Conservation (phyloP, 2,113 vertebrate species). For the Phoxinus phoxinus region DNA sequence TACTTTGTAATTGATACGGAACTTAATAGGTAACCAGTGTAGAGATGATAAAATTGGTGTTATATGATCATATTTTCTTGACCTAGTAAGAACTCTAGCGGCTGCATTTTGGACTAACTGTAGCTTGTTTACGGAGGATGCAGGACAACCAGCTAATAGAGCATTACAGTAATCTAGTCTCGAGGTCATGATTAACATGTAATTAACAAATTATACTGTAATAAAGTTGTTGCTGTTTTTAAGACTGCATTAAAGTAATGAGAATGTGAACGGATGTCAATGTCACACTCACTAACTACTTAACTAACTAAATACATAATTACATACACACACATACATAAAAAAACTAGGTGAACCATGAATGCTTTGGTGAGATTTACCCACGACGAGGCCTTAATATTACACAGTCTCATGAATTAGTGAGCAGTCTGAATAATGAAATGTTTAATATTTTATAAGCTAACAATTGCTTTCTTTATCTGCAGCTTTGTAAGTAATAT, state of each 20-base stretch:
- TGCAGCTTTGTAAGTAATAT: not conserved
- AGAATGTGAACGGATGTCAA: not conserved
- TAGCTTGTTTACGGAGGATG: too few species aligned
- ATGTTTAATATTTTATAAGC: not conserved
- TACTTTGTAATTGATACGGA: too few species aligned
- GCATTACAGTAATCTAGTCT: too few species aligned
- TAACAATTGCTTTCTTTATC: not conserved
- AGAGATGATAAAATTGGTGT: too few species aligned
- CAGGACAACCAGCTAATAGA: too few species aligned
- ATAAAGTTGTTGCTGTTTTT: too few species aligned
- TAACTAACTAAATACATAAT: not conserved
- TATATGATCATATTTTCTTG: too few species aligned
- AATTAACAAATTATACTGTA: not conserved
- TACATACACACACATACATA: not conserved
- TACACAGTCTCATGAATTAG: not conserved
- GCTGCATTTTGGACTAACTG: too few species aligned
- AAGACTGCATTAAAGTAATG: not conserved
- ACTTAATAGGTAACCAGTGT: too few species aligned
- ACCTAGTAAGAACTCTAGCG: too few species aligned
- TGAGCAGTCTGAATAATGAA: not conserved
- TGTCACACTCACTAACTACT: not conserved
- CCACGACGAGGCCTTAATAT: not conserved
- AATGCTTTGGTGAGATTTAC: too few species aligned
- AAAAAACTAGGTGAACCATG: not conserved
- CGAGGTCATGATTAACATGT: too few species aligned